Conservation (phyloP, 2,888 invertebrate genomes). For the Caenorhabditis zanzibari region DNA sequence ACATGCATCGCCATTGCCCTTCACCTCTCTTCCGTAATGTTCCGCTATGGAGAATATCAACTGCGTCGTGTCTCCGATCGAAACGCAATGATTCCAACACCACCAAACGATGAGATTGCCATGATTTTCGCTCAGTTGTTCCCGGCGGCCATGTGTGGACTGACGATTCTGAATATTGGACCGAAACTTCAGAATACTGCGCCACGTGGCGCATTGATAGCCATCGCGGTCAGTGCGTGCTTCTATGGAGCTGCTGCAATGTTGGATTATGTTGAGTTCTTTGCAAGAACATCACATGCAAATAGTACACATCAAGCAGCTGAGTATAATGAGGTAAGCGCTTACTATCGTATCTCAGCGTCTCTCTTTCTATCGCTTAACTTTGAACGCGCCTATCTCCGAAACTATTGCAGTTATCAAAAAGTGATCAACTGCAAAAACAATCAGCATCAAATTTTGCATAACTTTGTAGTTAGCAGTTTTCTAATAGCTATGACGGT, state of each 20-base stretch:
- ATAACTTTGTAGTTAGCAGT: too few species aligned
- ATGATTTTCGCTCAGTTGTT: slow-evolving; percentile 59
- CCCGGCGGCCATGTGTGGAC: slow-evolving; percentile 60
- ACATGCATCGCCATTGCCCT: slow-evolving; percentile 58
- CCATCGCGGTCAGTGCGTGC: slow-evolving; percentile 42
- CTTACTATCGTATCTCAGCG: too few species aligned
- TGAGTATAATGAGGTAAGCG: slow-evolving; percentile 43
- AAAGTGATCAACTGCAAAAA: too few species aligned
- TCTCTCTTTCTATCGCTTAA: background rate
- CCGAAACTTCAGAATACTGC: slow-evolving; percentile 62
- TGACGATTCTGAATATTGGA: slow-evolving; percentile 57
- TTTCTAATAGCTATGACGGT: too few species aligned
- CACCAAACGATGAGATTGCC: slow-evolving; percentile 40
- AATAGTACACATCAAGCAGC: slow-evolving; percentile 14
- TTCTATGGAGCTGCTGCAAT: slow-evolving; percentile 58
- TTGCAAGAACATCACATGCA: slow-evolving; percentile 36
- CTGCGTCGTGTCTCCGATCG: slow-evolving; percentile 50
- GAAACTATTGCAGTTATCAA: too few species aligned
- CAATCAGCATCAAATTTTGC: too few species aligned
- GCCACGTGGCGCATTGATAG: slow-evolving; percentile 58
- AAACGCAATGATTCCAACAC: slow-evolving; percentile 57
- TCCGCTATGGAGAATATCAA: slow-evolving; percentile 63
- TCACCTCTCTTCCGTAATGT: slow-evolving; percentile 60
- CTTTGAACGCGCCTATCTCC: background rate
- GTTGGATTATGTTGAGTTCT: slow-evolving; percentile 60